Evolutionary conservation across 1,140 invertebrate genomes (phyloP), one percentile per base, ranked within the genome.

Genomic region (Thereuonema tuberculata): DNA sequence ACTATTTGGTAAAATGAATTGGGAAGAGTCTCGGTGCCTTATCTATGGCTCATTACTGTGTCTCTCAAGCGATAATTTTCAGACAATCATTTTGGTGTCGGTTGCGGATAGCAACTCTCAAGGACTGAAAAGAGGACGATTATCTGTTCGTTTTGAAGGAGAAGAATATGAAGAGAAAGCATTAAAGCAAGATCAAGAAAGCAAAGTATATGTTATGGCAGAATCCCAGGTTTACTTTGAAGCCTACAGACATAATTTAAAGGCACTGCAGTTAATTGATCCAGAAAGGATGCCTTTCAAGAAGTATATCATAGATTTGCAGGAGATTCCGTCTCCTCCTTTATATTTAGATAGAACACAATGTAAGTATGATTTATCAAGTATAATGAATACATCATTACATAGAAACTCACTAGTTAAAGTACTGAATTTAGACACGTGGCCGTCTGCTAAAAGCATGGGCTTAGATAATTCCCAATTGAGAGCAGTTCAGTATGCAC

Each of bases 21-120:
- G 74, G 75, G 61, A 67, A 25, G 58, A 55, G 1, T 75, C 76
- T 0, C 80, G 81, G 67, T 71, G 81, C 52, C 78, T 89, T 25
- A 77, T 87, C 67, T 81, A 73, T 70, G 86, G 87, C 0, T 82
- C 84, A 0, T 70, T 90, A n/a, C 64, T 90, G 0, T 80, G 84
- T 61, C 77, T 90, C 26, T 83, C 83, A 1, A 72, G 63, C 12
- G 80, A 85, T 66, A 75, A 82, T 54, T 89, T 87, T 69, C 70
- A 77, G 26, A 78, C 77, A 28, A 72, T 86, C 29, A 70, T 84
- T 37, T 79, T 87, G 64, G 85, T 79, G 20, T 81, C 78, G 1
- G 81, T 89, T 24, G 67, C 75, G 2, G 75, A 84, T 26, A 72
- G 82, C 47, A 75, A 84, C 43, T 28, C 64, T 0, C 67, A 77